A percentile compares a stretch with the other conserved stretches of the same genome.
These are phyloP conservation scores for Ophiodon elongatus DNA, from an alignment of 2,113 vertebrate genomes.

Conservation along the genomic window DNA sequence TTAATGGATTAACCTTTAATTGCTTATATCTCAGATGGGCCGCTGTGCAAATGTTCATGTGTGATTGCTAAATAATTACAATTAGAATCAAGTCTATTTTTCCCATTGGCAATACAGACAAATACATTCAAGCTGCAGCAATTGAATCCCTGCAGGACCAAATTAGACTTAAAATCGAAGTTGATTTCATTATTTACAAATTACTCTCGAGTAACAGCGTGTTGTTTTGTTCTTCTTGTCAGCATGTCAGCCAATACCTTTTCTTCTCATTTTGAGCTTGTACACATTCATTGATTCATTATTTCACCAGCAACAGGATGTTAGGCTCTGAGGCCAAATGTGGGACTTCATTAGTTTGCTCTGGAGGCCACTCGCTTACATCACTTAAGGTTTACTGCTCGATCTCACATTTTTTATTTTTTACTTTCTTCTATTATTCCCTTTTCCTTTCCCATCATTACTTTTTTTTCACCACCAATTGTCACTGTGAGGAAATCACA, in stretches of 20 bases:
- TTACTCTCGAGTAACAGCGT: constrained; percentile 5
- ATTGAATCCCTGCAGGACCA: not conserved
- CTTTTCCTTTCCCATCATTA: constrained; percentile 34
- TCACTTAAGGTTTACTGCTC: constrained; percentile 13
- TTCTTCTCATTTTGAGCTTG: constrained; percentile 38
- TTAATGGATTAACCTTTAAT: constrained; percentile 22
- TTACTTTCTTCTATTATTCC: constrained; percentile 4
- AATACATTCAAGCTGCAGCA: not conserved
- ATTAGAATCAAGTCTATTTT: not conserved
- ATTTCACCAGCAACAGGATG: constrained; percentile 30
- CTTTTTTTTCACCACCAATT: not conserved
- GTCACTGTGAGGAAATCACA: constrained; percentile 57
- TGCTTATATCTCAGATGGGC: not conserved
- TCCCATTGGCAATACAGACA: not conserved
- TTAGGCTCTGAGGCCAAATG: constrained; percentile 47
- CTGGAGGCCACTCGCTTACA: constrained; percentile 42
- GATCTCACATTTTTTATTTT: constrained; percentile 11
- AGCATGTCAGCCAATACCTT: constrained; percentile 34
- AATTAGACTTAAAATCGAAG: constrained; percentile 35
- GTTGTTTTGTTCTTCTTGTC: constrained; percentile 44
- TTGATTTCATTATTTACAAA: constrained; percentile 44
- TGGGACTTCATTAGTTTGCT: constrained; percentile 64
- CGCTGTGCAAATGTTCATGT: not conserved
- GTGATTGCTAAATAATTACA: constrained; percentile 21
- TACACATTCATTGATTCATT: constrained; percentile 47